These are phyloP conservation scores for Procambarus clarkii DNA, from an alignment of 1,140 invertebrate species.

Conservation along the genomic window DNA sequence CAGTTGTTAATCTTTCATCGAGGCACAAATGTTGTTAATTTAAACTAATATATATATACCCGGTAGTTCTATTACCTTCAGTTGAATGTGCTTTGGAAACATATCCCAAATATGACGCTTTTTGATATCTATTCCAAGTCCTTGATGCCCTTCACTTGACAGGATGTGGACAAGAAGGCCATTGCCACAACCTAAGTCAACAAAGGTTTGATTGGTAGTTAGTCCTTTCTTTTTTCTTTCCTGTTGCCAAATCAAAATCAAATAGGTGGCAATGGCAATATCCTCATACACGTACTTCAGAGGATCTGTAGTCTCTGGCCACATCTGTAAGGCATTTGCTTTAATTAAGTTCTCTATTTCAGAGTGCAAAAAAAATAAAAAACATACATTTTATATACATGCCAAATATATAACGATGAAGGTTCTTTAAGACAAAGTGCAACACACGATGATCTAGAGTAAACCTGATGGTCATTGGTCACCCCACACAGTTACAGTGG, in stretches of 20 bases:
- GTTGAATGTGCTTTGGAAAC: slow-evolving; percentile 78
- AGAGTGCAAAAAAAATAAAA: no score
- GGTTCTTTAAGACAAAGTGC: no score
- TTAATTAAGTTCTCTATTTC: no score
- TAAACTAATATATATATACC: no score
- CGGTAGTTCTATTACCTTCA: slow-evolving; percentile 44
- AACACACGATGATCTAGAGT: no score
- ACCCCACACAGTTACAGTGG: no score
- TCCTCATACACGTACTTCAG: slow-evolving; percentile 98
- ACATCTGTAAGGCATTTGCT: slow-evolving; percentile 75
- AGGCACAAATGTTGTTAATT: no score
- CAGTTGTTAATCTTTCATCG: no score
- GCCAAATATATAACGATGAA: no score
- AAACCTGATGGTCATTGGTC: no score
- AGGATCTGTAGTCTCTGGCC: slow-evolving; percentile 95
- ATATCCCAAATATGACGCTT: slow-evolving; percentile 93
- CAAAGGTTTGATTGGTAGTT: slow-evolving; percentile 82
- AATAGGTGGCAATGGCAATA: slow-evolving; percentile 94
- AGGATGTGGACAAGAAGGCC: slow-evolving; percentile 94
- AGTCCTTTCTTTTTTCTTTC: slow-evolving; percentile 75
- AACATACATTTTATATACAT: no score
- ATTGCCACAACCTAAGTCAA: slow-evolving; percentile 98
- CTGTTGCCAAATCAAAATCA: slow-evolving; percentile 87
- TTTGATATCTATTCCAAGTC: slow-evolving; percentile 92
- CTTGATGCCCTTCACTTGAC: slow-evolving; percentile 87